These are phyloP conservation scores for Oophaga sylvatica DNA, from an alignment of 2,797 vertebrate genomes.

Conservation along the genomic window DNA sequence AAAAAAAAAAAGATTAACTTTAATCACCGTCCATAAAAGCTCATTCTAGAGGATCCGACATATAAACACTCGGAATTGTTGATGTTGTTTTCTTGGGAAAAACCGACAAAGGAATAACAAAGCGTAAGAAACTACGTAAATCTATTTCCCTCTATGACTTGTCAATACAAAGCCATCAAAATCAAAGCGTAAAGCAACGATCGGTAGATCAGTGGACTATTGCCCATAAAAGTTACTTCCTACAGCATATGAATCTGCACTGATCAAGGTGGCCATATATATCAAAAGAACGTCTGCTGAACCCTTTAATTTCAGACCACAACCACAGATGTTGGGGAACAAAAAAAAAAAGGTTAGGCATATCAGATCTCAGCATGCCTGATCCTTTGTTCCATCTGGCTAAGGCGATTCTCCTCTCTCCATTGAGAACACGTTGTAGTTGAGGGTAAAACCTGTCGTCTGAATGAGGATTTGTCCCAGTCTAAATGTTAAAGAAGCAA, in stretches of 20 bases:
- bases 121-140: background rate
- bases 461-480: background rate
- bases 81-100: background rate
- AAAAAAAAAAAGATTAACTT: constrained; percentile 14
- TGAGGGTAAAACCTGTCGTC: too few species aligned
- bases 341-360: too few species aligned
- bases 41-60: background rate
- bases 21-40: constrained; percentile 37
- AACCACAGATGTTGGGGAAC: too few species aligned
- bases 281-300: too few species aligned
- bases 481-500: background rate
- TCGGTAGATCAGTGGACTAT: too few species aligned
- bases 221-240: background rate
- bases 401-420: too few species aligned
- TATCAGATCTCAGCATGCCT: too few species aligned
- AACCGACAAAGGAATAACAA: background rate
- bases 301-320: too few species aligned
- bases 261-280: background rate
- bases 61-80: background rate
- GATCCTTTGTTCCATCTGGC: too few species aligned
- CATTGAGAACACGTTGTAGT: too few species aligned
- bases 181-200: background rate
- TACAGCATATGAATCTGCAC: background rate
- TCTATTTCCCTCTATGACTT: background rate
- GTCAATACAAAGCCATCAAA: background rate